Evolutionary conservation across 92 coral and sea anemone genomes (phyloP), one percentile per base, ranked within the genome.

Genomic region (Chrysogorgia sp.): DNA sequence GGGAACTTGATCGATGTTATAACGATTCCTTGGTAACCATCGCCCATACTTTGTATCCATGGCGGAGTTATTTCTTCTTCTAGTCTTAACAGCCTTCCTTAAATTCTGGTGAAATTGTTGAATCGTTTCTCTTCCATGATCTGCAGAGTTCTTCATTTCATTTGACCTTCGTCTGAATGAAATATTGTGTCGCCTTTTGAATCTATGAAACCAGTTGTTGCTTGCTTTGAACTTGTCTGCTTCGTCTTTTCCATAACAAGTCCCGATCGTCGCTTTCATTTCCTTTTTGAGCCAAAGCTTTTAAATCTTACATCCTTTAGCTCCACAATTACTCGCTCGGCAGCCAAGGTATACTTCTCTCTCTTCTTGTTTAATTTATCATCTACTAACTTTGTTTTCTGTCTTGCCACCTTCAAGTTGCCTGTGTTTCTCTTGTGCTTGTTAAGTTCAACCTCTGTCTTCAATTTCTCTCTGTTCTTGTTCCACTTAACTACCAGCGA

Each of bases 191-290:
- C 76, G 28, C 30, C 55, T 71, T 48, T 65, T 65, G 40, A 75
- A 75, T 58, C 80, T 5, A 22, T 75, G 71, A 23, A 75, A 75
- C 89, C 80, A 31, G 35, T 33, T 87, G 58, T 53, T 25, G 59
- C 91, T 87, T 34, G 70, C 90, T 66, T 86, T 86, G 33, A 86
- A 86, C 15, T 29, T 85, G 4, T 75, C 79, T 3, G 90, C 90
- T 40, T 40, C 71, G 2, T 63, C 85, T 83, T 82, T 82, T 48
- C 86, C 81, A 59, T 82, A 82, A 71, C 81, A 81, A 58, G 48
- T 70, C 58, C 70, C 85, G 63, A 69, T 70, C 56, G 71, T 71
- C 34, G 57, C 41, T 63, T 82, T 82, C 86, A 83, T 65, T 47
- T 75, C 81, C 48, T 81, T 85, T 60, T 63, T 81, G 7, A 86